Evolutionary conservation across 2,888 invertebrate species (phyloP).

Genomic region (Drosophila ochracea): DNA sequence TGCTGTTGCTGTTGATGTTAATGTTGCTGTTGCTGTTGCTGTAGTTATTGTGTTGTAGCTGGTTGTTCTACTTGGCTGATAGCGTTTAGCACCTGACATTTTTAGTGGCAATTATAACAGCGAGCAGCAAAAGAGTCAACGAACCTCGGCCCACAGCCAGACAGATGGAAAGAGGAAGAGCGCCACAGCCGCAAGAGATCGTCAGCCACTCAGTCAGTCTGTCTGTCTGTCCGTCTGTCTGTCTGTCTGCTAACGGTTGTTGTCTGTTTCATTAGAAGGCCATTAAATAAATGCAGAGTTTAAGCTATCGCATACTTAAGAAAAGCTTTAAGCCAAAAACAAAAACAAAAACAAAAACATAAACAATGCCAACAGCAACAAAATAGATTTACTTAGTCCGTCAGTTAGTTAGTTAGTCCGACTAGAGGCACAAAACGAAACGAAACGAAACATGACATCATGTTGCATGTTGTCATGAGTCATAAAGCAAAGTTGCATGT

Average conservation of each 20-base stretch:
- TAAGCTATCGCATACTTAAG: constrained; percentile 55
- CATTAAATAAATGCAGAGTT: constrained; percentile 65
- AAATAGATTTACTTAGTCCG: constrained; percentile 50
- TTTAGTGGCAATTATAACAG: constrained; percentile 77
- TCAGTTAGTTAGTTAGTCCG: constrained; percentile 47
- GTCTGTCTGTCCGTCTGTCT: neutral
- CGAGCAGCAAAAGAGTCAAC: constrained; percentile 57
- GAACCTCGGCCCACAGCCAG: constrained; percentile 54
- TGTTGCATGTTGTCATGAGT: constrained; percentile 82
- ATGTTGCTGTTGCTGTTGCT: constrained; percentile 10
- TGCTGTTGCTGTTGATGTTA: neutral
- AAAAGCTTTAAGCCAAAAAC: constrained; percentile 1
- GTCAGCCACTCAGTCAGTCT: constrained; percentile 8
- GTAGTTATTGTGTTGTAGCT: constrained; percentile 34
- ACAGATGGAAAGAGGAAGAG: constrained; percentile 16
- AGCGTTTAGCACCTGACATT: constrained; percentile 83
- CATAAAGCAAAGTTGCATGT: constrained; percentile 81
- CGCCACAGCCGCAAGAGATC: constrained; percentile 27
- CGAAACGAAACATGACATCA: constrained; percentile 65
- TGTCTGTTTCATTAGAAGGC: constrained; percentile 55
- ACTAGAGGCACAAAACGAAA: constrained; percentile 56
- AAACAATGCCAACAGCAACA: constrained; percentile 9
- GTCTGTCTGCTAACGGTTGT: constrained; percentile 45
- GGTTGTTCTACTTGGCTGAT: constrained; percentile 80
- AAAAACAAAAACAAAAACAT: constrained; percentile 1